Conservation (phyloP, 2,888 invertebrate species). For the Chrysina gloriosa region DNA sequence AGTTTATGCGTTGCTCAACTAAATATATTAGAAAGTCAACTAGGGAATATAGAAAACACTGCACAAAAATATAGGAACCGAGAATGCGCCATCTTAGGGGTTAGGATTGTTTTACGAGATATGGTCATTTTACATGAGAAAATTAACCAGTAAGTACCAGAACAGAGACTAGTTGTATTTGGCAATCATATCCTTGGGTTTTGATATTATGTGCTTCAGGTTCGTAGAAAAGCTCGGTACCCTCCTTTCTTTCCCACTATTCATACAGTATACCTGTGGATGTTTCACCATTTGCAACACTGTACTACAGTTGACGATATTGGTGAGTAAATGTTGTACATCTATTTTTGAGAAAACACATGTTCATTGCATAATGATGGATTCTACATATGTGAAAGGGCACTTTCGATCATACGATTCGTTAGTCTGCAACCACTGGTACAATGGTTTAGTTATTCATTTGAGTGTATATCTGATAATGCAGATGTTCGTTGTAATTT, state of each 20-base stretch:
- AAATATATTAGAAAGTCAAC: slow-evolving; percentile 15
- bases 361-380: no score
- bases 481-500: no score
- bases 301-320: neutral
- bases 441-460: no score
- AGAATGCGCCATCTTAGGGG: neutral
- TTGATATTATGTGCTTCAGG: neutral
- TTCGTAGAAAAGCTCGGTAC: neutral
- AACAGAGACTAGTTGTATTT: neutral
- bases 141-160: neutral
- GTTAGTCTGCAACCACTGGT: no score
- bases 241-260: neutral
- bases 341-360: no score
- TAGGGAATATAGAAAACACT: neutral
- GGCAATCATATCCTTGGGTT: neutral
- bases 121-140: neutral
- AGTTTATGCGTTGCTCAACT: slow-evolving; percentile 17
- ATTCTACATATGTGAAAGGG: no score
- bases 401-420: no score
- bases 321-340: no score
- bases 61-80: no score
- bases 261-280: slow-evolving; percentile 6
- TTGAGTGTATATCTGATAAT: no score
- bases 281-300: slow-evolving; percentile 4
- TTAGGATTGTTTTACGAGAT: neutral